Percentiles rank a stretch among this genome's conserved stretches.
phyloP scores from a whole-genome alignment of 2,113 vertebrate species.

The Rhegmatorhina hoffmannsi region DNA sequence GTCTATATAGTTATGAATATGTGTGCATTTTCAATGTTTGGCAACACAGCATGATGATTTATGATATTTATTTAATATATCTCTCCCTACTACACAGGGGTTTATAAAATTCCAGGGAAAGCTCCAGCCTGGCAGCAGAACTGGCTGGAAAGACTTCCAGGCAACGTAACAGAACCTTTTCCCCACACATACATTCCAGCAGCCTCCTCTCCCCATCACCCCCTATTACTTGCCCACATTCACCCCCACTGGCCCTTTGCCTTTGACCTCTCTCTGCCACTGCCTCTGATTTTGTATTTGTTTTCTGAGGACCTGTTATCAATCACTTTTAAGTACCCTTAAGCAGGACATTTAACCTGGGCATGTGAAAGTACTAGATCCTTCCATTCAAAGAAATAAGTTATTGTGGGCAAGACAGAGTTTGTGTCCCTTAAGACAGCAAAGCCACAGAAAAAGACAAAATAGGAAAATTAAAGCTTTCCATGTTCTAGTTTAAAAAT shows the following conservation, averaged over 20 bases:
- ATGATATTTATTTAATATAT: not conserved
- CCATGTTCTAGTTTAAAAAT: not conserved
- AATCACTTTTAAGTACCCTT: constrained; percentile 51
- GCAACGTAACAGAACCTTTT: not conserved
- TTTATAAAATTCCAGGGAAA: not conserved
- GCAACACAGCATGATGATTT: not conserved
- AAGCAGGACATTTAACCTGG: constrained; percentile 7
- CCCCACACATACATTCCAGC: not conserved
- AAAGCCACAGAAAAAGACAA: not conserved
- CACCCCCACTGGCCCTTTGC: constrained; percentile 46
- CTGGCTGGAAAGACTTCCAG: not conserved
- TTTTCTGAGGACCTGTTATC: constrained; percentile 51
- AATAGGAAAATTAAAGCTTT: not conserved
- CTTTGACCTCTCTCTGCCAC: constrained; percentile 62
- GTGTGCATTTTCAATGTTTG: not conserved
- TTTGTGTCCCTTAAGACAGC: not conserved
- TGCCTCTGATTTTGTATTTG: constrained; percentile 49
- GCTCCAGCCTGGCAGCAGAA: not conserved
- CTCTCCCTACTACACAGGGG: not conserved
- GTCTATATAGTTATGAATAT: accelerated
- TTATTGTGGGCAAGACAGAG: not conserved
- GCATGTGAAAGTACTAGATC: not conserved
- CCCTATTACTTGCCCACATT: constrained; percentile 4
- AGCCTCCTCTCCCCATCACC: not conserved
- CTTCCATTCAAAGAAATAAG: not conserved